Conservation (phyloP, 1,140 invertebrate genomes). For the Nixonia krombeini region DNA sequence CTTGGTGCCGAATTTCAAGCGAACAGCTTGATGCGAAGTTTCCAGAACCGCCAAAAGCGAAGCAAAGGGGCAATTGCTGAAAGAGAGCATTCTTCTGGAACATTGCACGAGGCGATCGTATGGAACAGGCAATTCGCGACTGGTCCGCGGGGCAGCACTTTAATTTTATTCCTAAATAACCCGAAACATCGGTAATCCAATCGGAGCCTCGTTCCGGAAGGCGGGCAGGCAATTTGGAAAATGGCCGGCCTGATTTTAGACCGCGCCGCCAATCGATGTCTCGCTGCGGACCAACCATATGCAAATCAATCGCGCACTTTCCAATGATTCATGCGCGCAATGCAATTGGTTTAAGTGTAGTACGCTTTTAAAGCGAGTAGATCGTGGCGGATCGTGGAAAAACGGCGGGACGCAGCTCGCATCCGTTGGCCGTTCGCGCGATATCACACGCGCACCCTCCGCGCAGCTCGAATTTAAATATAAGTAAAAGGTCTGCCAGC, state of each 20-base stretch:
- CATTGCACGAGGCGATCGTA: too few relatives aligned
- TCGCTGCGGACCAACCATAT: slow-evolving; percentile 54
- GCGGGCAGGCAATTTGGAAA: slow-evolving; percentile 65
- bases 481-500: slow-evolving; percentile 64
- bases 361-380: slow-evolving; percentile 59
- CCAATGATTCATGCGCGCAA: slow-evolving; percentile 65
- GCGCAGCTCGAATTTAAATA: slow-evolving; percentile 68
- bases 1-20: too few relatives aligned
- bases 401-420: slow-evolving; percentile 18
- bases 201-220: slow-evolving; percentile 38
- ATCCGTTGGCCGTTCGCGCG: not conserved
- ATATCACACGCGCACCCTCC: slow-evolving; percentile 49
- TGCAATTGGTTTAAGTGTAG: slow-evolving; percentile 72
- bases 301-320: slow-evolving; percentile 68
- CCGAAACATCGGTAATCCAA: slow-evolving; percentile 35
- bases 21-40: too few relatives aligned
- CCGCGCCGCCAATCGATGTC: slow-evolving; percentile 45
- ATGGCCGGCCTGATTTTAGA: slow-evolving; percentile 65
- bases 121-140: not conserved
- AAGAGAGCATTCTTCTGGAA: too few relatives aligned
- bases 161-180: slow-evolving; percentile 34
- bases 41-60: too few relatives aligned
- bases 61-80: too few relatives aligned
- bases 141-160: not conserved
- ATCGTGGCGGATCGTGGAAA: slow-evolving; percentile 30